Conservation (phyloP, 2,888 invertebrate genomes). For the Oithona nana region DNA sequence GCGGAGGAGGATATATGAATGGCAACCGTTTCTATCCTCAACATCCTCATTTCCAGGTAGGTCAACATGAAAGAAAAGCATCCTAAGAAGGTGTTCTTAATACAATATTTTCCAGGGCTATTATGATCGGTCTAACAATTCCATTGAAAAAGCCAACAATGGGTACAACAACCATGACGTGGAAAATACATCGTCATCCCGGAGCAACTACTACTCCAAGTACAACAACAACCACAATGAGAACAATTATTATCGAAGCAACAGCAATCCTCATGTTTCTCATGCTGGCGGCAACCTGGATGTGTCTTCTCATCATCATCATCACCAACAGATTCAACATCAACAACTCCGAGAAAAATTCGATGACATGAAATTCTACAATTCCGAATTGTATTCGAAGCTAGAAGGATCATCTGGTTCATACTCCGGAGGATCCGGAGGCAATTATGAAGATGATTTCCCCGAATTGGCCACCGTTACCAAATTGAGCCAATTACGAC, state of each 20-base stretch:
- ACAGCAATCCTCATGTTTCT: neutral
- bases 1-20: neutral
- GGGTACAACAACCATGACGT: neutral
- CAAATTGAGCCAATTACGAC: slow-evolving; percentile 1
- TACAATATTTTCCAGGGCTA: neutral
- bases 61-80: no score
- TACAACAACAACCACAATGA: neutral
- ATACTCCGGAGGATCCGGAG: neutral
- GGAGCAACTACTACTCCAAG: neutral
- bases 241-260: neutral
- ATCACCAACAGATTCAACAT: neutral
- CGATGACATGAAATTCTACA: neutral
- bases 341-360: neutral
- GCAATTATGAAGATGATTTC: slow-evolving; percentile 1
- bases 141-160: neutral
- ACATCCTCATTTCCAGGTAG: neutral
- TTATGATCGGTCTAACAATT: neutral
- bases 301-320: no score
- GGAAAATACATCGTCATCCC: neutral
- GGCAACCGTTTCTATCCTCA: neutral
- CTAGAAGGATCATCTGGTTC: no score
- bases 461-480: slow-evolving; percentile 1
- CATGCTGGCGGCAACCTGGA: neutral
- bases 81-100: neutral
- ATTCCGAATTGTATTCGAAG: neutral